Evolutionary conservation across 2,888 invertebrate species (phyloP).

Genomic region (Pyrgus malvae): DNA sequence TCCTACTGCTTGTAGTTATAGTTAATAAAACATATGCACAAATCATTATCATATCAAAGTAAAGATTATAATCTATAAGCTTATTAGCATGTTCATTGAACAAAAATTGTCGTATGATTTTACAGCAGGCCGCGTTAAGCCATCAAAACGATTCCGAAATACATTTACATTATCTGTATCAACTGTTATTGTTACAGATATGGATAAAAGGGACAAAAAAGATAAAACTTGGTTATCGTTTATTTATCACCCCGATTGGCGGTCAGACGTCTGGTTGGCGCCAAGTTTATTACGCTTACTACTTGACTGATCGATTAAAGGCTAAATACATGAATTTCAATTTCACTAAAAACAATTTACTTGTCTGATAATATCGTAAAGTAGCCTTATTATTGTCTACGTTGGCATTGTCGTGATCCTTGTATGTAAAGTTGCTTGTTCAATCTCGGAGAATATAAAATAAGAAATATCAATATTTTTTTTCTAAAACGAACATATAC

Average conservation of each 20-base stretch:
- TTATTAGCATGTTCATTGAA: too few species aligned
- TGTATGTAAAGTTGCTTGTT: background rate
- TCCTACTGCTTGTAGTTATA: too few species aligned
- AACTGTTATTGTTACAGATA: slow-evolving; percentile 39
- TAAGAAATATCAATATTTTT: background rate
- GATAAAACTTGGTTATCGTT: slow-evolving; percentile 34
- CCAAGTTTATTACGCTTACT: slow-evolving; percentile 42
- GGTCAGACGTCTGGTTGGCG: slow-evolving; percentile 56
- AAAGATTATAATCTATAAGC: too few species aligned
- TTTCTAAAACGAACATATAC: too few species aligned
- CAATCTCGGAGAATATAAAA: background rate
- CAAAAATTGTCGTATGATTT: slow-evolving; percentile 12
- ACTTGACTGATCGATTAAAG: slow-evolving; percentile 23
- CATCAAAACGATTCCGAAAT: slow-evolving; percentile 12
- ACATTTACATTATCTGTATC: slow-evolving; percentile 18
- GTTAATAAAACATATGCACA: too few species aligned
- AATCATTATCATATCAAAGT: too few species aligned
- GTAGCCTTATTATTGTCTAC: slow-evolving; percentile 15
- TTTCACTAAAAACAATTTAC: slow-evolving; percentile 23
- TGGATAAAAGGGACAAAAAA: slow-evolving; percentile 33
- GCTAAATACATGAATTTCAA: slow-evolving; percentile 22
- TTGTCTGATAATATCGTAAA: slow-evolving; percentile 23
- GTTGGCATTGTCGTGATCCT: slow-evolving; percentile 8
- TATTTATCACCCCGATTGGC: slow-evolving; percentile 43
- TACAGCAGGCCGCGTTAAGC: slow-evolving; percentile 1